Evolutionary conservation across 2,797 vertebrate genomes (phyloP).

Genomic region (Taeniopygia guttata): DNA sequence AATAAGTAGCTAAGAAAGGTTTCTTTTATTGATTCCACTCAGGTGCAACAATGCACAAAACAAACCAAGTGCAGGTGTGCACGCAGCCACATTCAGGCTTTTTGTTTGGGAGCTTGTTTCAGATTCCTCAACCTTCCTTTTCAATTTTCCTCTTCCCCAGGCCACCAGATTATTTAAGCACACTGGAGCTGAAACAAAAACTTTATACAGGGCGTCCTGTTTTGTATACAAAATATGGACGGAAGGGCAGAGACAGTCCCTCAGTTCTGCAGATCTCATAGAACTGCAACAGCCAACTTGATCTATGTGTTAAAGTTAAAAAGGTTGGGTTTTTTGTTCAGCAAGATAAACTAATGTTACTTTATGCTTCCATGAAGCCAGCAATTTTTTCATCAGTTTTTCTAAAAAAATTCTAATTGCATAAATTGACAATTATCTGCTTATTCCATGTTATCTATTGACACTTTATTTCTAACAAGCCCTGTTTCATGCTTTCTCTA

Average conservation of each 20-base stretch:
- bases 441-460: background rate
- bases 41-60: background rate
- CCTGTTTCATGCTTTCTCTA: background rate
- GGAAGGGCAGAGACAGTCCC: background rate
- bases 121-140: background rate
- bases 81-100: background rate
- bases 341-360: background rate
- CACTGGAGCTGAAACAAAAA: background rate
- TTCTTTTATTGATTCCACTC: background rate
- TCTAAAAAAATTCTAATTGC: background rate
- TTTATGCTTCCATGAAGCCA: background rate
- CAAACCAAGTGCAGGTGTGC: background rate
- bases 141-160: background rate
- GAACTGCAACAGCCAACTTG: background rate
- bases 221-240: background rate
- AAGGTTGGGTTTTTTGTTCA: background rate
- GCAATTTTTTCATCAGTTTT: background rate
- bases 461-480: background rate
- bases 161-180: background rate
- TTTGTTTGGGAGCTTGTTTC: background rate
- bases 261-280: background rate
- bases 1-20: background rate
- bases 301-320: background rate
- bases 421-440: background rate
- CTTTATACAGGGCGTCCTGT: background rate